These are phyloP conservation scores for Pipistrellus kuhlii DNA, from an alignment of 2,797 vertebrate species.

Conservation along the genomic window DNA sequence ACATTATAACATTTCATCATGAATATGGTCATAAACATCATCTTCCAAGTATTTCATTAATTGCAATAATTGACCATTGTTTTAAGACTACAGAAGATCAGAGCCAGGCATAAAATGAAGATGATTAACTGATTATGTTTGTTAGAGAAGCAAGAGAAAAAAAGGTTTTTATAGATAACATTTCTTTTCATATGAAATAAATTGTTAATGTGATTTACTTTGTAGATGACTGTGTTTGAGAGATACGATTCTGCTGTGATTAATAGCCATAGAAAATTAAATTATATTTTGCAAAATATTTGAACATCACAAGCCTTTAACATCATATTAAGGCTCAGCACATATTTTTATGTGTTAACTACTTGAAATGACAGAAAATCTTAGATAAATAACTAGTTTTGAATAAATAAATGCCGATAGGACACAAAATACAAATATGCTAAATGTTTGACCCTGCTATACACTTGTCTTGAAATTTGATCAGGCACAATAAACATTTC, in stretches of 20 bases:
- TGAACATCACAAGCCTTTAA: conserved; percentile 42
- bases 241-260: background rate
- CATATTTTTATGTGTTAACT: conserved; percentile 17
- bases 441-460: background rate
- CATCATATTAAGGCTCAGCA: background rate
- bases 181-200: conserved; percentile 51
- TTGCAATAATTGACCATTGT: conserved; percentile 5
- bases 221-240: background rate
- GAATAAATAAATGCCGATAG: background rate
- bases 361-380: conserved; percentile 16
- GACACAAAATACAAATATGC: background rate
- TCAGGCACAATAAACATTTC: conserved; percentile 5
- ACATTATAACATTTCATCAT: conserved; percentile 9
- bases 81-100: background rate
- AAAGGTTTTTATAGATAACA: background rate
- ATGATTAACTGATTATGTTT: conserved; percentile 47
- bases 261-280: conserved; percentile 54
- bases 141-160: background rate
- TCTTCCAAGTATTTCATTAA: conserved; percentile 18
- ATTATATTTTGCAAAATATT: conserved; percentile 55
- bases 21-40: conserved; percentile 53
- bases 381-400: conserved; percentile 45
- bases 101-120: background rate
- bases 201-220: background rate
- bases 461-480: background rate